Evolutionary conservation across 2,888 invertebrate species (phyloP).

Genomic region (Tachystola acroxantha): DNA sequence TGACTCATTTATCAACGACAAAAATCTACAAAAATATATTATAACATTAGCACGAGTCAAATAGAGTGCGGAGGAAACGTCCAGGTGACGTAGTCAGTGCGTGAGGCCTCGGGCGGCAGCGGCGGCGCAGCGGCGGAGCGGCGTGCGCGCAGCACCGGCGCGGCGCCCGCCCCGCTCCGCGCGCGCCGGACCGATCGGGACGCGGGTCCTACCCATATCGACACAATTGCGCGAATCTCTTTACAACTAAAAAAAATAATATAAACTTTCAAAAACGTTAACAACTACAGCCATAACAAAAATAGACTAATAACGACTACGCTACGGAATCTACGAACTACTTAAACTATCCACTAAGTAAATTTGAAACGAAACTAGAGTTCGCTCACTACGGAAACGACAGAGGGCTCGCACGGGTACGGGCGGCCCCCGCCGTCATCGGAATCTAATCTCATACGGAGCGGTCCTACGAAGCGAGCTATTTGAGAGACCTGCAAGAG

Average conservation of each 20-base stretch:
- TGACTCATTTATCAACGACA: constrained; percentile 77
- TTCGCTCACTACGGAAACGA: constrained; percentile 66
- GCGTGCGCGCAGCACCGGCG: constrained; percentile 11
- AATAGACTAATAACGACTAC: constrained; percentile 74
- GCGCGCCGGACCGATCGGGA: constrained; percentile 18
- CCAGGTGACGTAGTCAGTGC: constrained; percentile 28
- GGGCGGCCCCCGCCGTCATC: constrained; percentile 14
- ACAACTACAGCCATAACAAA: constrained; percentile 78
- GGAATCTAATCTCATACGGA: constrained; percentile 46
- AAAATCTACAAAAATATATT: constrained; percentile 77
- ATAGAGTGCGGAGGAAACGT: constrained; percentile 52
- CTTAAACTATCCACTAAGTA: constrained; percentile 70
- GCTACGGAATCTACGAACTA: constrained; percentile 72
- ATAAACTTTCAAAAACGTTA: constrained; percentile 75
- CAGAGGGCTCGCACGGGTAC: constrained; percentile 35
- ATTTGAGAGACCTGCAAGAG: constrained; percentile 32
- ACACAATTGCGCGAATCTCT: constrained; percentile 53
- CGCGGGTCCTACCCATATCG: constrained; percentile 49
- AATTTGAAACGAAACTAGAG: constrained; percentile 69
- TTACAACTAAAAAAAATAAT: constrained; percentile 65
- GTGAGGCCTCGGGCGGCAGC: constrained; percentile 21
- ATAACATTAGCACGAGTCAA: constrained; percentile 72
- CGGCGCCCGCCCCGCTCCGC: constrained; percentile 14
- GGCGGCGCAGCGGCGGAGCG: constrained; percentile 14
- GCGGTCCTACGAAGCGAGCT: constrained; percentile 55